Base-by-base conservation (phyloP, 2,113 vertebrate genomes). In the Scalopus aquaticus region DNA sequence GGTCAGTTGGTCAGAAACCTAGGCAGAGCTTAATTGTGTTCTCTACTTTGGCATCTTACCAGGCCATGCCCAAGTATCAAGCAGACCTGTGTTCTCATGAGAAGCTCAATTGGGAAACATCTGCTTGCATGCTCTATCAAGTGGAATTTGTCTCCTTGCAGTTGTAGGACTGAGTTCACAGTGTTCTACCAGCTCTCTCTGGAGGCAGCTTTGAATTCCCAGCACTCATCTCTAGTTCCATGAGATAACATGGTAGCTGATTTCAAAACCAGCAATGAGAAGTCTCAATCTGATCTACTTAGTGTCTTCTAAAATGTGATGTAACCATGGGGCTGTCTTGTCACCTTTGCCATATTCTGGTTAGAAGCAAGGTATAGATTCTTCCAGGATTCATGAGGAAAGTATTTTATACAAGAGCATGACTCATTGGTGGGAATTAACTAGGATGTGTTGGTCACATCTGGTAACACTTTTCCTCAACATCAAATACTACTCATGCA, bases 391-490 rank as follows among this genome's bases (percentile, higher is more conserved):
- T 65, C 69, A 58, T 1, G 58, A 44, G 22, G 3, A 77, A 9
- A 70, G 69, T 56, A 56, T 10, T 35, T 77, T 54, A 58, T 82
- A 74, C 15, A 46, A 78, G 39, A 46, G 64, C 46, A 11, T 37
- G n/a, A 72, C 37, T 93, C 82, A 93, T 5, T 82, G 62, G 44
- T 16, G 58, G 65, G 46, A 35, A 70, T 78, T 24, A 82, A 30
- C 60, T 84, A 70, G 51, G 15, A 28, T 82, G 13, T 72, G 60
- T 30, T 76, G 73, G 56, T 24, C 39, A 73, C 54, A 91, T 56
- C 44, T 78, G 54, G 32, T 81, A 90, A 35, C 39, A 62, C 44
- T 69, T 90, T 96, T 87, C 60, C 54, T 80, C n/a, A 76, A 65
- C 19, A 30, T 62, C 54, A 24, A 79, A 72, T 42, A 35, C 28